phyloP scores from a whole-genome alignment of 2,797 vertebrate species.

The Prunella strophiata region DNA sequence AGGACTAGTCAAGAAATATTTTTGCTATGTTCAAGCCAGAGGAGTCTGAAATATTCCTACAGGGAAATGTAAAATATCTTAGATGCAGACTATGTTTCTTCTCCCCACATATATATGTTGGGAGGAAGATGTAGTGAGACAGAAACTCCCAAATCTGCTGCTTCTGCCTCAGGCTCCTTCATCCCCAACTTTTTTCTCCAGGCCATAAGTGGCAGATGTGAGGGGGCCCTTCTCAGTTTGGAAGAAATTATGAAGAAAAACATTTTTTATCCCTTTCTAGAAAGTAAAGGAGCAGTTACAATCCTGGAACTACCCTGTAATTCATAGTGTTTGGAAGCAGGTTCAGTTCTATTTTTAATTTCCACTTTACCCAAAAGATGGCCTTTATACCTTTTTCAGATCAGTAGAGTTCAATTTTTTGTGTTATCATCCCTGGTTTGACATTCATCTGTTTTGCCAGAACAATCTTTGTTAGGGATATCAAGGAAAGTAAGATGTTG shows the following conservation, averaged over 20 bases:
- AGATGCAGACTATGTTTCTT: not conserved
- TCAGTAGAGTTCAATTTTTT: not conserved
- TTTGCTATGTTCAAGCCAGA: not conserved
- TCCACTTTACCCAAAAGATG: not conserved
- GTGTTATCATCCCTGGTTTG: not conserved
- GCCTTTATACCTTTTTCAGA: not conserved
- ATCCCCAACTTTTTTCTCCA: not conserved
- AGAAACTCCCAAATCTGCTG: not conserved
- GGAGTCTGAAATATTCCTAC: not conserved
- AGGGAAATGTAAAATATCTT: not conserved
- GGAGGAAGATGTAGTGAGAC: not conserved
- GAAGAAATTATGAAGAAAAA: not conserved
- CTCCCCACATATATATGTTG: not conserved
- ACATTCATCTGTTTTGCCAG: not conserved
- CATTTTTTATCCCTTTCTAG: not conserved
- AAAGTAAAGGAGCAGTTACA: not conserved
- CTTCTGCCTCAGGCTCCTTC: not conserved
- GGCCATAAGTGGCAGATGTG: accelerated
- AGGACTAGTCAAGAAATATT: not conserved
- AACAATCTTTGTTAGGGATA: not conserved
- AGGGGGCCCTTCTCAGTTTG: not conserved
- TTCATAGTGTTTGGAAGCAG: not conserved
- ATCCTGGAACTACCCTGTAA: not conserved
- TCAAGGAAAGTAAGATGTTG: not conserved
- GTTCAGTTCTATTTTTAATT: not conserved